A percentile compares a stretch with the other conserved stretches of the same genome.
Conservation (phyloP, 2,888 invertebrate species). For the Aporophyla nigra region DNA sequence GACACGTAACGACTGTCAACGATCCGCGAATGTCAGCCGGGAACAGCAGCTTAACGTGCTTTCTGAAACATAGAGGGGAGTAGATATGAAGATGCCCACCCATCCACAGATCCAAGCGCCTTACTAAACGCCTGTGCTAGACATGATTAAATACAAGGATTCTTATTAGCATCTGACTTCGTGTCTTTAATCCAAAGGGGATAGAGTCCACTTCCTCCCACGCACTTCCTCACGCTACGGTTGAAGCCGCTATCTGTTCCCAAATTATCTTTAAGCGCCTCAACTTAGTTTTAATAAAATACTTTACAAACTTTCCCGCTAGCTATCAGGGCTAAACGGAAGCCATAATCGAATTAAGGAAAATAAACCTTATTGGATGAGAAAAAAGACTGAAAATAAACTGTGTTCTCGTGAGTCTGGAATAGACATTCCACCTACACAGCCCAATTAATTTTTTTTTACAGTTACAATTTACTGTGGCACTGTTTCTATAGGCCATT, state of each 20-base stretch:
- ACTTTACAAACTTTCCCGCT: constrained; percentile 16
- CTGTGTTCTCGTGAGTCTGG: constrained; percentile 1
- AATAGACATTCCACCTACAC: background rate
- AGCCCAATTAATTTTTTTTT: background rate
- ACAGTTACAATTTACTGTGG: background rate
- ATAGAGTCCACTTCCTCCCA: background rate
- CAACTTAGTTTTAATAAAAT: constrained; percentile 29
- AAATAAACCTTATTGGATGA: background rate
- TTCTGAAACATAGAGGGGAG: no score
- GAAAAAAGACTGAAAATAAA: background rate
- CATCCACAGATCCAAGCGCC: no score
- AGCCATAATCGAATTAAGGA: background rate
- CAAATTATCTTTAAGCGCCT: constrained; percentile 9
- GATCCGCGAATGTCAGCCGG: no score
- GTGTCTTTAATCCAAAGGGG: background rate
- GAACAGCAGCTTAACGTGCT: no score
- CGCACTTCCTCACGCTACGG: background rate
- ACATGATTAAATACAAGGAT: no score
- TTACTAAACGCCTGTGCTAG: no score
- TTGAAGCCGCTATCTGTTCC: background rate
- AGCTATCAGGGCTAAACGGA: constrained; percentile 4
- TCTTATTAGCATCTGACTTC: background rate
- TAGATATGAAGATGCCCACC: no score
- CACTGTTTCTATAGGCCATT: no score
- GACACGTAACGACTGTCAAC: no score